A percentile compares a stretch with the other conserved stretches of the same genome.
Conservation (phyloP, 2,797 vertebrate genomes). For the Mormyrus proboscirostris region DNA sequence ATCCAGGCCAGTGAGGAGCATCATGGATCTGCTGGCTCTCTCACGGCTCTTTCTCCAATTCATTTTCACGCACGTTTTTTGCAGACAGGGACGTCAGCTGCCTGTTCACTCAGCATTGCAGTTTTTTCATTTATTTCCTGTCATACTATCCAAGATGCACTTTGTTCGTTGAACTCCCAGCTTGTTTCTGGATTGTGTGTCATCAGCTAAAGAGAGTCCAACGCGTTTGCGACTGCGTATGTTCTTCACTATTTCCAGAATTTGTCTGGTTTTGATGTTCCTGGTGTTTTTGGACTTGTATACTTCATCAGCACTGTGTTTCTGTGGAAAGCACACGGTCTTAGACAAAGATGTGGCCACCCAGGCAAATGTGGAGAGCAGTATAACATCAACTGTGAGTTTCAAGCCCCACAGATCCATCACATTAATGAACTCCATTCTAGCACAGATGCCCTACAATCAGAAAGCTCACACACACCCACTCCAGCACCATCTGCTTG, state of each 20-base stretch:
- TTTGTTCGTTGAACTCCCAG: background rate
- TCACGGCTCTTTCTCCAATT: background rate
- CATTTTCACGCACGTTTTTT: background rate
- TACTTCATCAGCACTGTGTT: background rate
- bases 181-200: background rate
- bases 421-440: background rate
- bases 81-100: background rate
- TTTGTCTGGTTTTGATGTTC: constrained; percentile 2
- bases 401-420: background rate
- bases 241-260: background rate
- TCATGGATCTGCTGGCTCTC: background rate
- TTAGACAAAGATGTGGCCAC: background rate
- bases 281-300: background rate
- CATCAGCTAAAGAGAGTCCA: background rate
- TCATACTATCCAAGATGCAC: background rate
- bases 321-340: background rate
- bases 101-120: background rate
- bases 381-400: background rate
- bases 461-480: background rate
- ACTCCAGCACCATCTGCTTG: background rate
- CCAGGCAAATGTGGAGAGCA: background rate
- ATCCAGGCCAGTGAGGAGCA: background rate
- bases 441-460: background rate
- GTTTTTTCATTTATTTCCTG: background rate
- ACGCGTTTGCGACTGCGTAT: background rate